Evolutionary conservation across 2,888 invertebrate species (phyloP).

Genomic region (Polymixis lichenea): DNA sequence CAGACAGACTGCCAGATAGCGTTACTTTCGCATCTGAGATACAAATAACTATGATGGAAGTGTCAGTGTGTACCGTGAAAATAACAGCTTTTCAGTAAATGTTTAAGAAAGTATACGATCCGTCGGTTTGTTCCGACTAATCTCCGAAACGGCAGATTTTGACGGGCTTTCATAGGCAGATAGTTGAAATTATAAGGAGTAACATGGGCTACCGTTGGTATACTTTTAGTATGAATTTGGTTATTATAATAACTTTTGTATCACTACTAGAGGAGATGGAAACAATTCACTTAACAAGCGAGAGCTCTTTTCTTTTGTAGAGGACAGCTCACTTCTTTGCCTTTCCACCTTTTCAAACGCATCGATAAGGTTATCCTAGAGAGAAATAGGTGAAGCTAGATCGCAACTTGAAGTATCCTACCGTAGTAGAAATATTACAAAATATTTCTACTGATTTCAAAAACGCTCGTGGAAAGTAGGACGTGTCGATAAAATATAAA

Average conservation of each 20-base stretch:
- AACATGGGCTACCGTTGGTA: too few relatives aligned
- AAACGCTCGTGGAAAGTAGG: slow-evolving; percentile 22
- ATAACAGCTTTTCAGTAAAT: too few relatives aligned
- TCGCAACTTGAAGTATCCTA: background rate
- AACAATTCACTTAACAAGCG: background rate
- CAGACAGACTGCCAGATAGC: background rate
- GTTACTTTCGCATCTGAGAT: background rate
- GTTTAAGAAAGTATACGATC: too few relatives aligned
- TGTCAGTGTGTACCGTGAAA: too few relatives aligned
- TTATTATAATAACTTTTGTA: too few relatives aligned
- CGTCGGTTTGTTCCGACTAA: too few relatives aligned
- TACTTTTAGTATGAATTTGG: too few relatives aligned
- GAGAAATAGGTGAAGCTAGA: background rate
- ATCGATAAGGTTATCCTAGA: background rate
- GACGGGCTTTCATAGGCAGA: too few relatives aligned
- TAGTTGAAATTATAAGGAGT: too few relatives aligned
- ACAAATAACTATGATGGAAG: too few relatives aligned
- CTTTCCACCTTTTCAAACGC: background rate
- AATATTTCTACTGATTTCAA: slow-evolving; percentile 13
- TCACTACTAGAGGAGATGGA: background rate
- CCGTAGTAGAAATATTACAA: background rate
- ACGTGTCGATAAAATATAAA: slow-evolving; percentile 38
- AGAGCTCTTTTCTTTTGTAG: background rate
- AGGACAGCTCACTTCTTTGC: background rate
- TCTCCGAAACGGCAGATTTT: too few relatives aligned